Evolutionary conservation across 2,113 vertebrate species (phyloP).

Genomic region (Strigops habroptila): DNA sequence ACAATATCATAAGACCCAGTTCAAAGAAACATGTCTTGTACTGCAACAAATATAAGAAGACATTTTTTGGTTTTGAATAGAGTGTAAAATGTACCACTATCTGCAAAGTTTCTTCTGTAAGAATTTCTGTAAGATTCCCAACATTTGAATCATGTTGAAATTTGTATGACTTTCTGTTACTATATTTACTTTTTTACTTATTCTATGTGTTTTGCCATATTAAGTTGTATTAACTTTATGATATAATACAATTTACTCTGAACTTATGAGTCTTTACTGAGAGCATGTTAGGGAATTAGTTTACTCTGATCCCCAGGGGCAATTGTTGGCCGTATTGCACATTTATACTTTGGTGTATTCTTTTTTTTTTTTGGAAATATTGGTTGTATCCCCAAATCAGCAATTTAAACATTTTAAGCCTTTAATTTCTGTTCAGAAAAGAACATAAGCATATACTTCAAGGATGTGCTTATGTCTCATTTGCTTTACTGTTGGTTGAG

Average conservation of each 20-base stretch:
- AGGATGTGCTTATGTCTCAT: neutral
- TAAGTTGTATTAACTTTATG: neutral
- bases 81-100: neutral
- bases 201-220: neutral
- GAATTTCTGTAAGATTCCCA: neutral
- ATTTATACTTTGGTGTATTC: neutral
- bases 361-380: neutral
- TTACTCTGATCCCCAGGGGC: neutral
- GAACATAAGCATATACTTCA: neutral
- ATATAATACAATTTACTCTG: neutral
- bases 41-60: neutral
- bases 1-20: neutral
- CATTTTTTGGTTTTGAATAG: neutral
- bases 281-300: neutral
- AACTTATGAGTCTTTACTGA: neutral
- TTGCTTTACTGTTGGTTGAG: neutral
- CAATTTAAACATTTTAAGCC: neutral
- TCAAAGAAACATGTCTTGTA: conserved; percentile 4
- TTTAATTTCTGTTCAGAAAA: neutral
- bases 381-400: neutral
- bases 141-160: neutral
- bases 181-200: neutral
- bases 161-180: neutral
- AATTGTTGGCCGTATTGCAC: neutral
- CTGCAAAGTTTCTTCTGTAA: neutral